phyloP scores from a whole-genome alignment of 1,140 invertebrate genomes.

The Eupristina koningsbergeri region DNA sequence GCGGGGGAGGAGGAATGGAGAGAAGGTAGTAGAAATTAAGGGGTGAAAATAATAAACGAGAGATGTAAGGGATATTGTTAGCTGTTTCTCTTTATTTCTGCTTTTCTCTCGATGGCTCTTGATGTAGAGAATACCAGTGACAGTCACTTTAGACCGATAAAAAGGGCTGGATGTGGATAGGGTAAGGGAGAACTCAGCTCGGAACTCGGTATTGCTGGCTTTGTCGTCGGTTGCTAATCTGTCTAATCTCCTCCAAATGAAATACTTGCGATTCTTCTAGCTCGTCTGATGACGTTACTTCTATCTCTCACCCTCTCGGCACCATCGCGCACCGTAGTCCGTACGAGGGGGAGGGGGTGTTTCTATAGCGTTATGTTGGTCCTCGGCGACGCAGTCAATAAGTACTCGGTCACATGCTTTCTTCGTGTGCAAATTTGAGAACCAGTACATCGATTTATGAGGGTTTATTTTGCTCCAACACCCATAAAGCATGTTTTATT shows the following conservation, averaged over 20 bases:
- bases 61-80: conserved; percentile 24
- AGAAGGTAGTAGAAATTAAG: conserved; percentile 43
- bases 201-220: conserved; percentile 21
- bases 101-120: conserved; percentile 31
- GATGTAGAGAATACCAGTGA: conserved; percentile 30
- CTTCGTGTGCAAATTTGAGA: too few species aligned
- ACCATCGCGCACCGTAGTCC: too few species aligned
- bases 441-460: neutral
- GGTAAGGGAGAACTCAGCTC: neutral
- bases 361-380: conserved; percentile 7
- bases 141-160: conserved; percentile 41
- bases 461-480: neutral
- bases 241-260: conserved; percentile 69
- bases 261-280: conserved; percentile 65
- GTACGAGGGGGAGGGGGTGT: neutral
- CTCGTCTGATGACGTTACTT: neutral
- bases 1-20: neutral
- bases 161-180: conserved; percentile 16
- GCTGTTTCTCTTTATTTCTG: neutral
- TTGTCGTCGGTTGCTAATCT: conserved; percentile 62
- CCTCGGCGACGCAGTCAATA: neutral
- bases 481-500: neutral
- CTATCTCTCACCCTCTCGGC: neutral
- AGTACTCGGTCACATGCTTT: neutral
- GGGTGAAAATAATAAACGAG: conserved; percentile 48